Conservation (phyloP, 2,797 vertebrate species). For the Craterocephalus amniculus region DNA sequence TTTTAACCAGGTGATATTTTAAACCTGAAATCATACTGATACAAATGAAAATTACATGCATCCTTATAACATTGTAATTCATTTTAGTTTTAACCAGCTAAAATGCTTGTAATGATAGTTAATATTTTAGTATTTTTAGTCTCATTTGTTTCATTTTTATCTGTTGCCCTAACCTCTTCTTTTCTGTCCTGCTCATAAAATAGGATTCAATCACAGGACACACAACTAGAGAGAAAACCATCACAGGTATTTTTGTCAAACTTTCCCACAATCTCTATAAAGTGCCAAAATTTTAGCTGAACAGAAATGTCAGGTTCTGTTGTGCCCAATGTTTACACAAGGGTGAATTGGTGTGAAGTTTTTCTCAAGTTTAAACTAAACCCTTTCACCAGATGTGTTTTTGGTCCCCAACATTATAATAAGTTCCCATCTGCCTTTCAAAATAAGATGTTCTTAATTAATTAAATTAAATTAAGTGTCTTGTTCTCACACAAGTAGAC, state of each 20-base stretch:
- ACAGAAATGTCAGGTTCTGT: background rate
- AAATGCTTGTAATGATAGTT: too few species aligned
- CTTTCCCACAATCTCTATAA: background rate
- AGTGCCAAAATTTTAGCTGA: background rate
- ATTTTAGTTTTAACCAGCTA: too few species aligned
- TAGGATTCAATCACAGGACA: too few species aligned
- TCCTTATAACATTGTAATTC: too few species aligned
- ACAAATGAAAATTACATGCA: too few species aligned
- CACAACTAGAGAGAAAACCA: too few species aligned
- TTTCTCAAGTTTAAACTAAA: conserved; percentile 4
- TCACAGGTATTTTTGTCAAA: background rate
- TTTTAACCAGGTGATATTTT: too few species aligned
- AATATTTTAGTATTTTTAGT: background rate
- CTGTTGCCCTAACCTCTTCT: too few species aligned
- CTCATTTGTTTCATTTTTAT: background rate
- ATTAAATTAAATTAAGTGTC: background rate
- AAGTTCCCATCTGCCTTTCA: background rate
- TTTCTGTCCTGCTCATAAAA: too few species aligned
- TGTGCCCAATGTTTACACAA: conserved; percentile 22
- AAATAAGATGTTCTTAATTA: background rate
- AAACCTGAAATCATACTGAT: too few species aligned
- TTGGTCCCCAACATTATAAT: background rate
- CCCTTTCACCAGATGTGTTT: conserved; percentile 18
- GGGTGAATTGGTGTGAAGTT: background rate
- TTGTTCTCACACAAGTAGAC: conserved; percentile 1